phyloP scores from a whole-genome alignment of 1,140 invertebrate genomes.

The Heliothis virescens region DNA sequence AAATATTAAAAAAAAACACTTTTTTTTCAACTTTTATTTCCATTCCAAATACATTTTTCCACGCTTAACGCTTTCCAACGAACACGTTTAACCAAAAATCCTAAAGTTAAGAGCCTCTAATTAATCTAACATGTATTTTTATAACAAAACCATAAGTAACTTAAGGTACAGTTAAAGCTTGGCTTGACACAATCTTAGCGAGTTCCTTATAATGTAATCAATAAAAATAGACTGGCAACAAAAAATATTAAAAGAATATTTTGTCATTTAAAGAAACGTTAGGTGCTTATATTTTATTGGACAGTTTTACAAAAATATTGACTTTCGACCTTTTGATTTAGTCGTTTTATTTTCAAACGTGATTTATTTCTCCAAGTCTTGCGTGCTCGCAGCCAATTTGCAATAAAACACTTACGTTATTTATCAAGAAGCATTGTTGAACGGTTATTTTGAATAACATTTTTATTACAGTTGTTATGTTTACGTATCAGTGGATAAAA shows the following conservation, averaged over 20 bases:
- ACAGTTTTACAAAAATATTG: background rate
- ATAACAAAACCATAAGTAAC: background rate
- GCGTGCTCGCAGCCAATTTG: conserved; percentile 1
- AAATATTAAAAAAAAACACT: too few species aligned
- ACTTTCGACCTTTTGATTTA: conserved; percentile 3
- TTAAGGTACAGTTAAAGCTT: too few species aligned
- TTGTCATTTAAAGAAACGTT: background rate
- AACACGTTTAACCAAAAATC: background rate
- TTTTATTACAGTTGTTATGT: background rate
- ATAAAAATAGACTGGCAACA: background rate
- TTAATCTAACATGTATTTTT: background rate
- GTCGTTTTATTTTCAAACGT: conserved; percentile 4
- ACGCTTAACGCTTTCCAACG: too few species aligned
- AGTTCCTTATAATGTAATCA: too few species aligned
- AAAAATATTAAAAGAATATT: background rate
- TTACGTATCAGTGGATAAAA: background rate
- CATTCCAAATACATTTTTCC: too few species aligned
- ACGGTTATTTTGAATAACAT: background rate
- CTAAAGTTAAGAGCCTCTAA: background rate
- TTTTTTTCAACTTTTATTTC: too few species aligned
- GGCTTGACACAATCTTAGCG: too few species aligned
- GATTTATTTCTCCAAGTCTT: background rate
- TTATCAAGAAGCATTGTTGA: conserved; percentile 3
- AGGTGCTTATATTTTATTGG: background rate
- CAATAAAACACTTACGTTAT: background rate